These are phyloP conservation scores for Archivesica marissinica DNA, from an alignment of 1,140 invertebrate genomes.

Conservation along the genomic window DNA sequence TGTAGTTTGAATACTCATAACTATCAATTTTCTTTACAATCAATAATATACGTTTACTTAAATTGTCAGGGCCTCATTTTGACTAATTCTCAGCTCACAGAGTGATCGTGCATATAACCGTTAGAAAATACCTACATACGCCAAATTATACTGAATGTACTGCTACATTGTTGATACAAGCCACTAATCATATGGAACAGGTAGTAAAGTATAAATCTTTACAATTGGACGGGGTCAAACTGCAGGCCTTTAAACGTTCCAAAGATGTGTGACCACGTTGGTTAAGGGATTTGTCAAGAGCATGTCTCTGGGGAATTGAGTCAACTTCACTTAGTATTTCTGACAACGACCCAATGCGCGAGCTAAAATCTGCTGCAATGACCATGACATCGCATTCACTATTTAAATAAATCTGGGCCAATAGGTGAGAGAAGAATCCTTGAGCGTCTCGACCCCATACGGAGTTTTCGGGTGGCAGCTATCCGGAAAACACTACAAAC, in stretches of 20 bases:
- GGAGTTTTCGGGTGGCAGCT: slow-evolving; percentile 28
- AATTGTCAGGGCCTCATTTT: too few relatives aligned
- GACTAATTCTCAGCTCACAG: too few relatives aligned
- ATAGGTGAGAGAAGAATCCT: slow-evolving; percentile 41
- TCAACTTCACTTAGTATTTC: slow-evolving; percentile 10
- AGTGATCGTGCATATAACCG: too few relatives aligned
- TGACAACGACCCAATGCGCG: slow-evolving; percentile 11
- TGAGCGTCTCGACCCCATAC: slow-evolving; percentile 44
- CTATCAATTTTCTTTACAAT: too few relatives aligned
- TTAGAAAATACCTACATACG: too few relatives aligned
- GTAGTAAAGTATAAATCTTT: too few relatives aligned
- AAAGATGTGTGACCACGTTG: slow-evolving; percentile 60
- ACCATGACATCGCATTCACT: slow-evolving; percentile 15
- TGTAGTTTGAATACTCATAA: too few relatives aligned
- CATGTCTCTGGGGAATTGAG: background rate
- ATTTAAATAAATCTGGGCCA: slow-evolving; percentile 29
- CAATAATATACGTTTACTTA: too few relatives aligned
- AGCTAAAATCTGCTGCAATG: slow-evolving; percentile 36
- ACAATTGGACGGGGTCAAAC: too few relatives aligned
- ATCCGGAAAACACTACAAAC: slow-evolving; percentile 7
- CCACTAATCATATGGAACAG: too few relatives aligned
- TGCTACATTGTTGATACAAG: too few relatives aligned
- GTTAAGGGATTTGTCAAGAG: slow-evolving; percentile 41
- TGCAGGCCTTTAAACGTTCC: slow-evolving; percentile 51
- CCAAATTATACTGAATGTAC: too few relatives aligned